Evolutionary conservation across 2,113 vertebrate genomes (phyloP).

Genomic region (Pseudolaguvia tuberculata): DNA sequence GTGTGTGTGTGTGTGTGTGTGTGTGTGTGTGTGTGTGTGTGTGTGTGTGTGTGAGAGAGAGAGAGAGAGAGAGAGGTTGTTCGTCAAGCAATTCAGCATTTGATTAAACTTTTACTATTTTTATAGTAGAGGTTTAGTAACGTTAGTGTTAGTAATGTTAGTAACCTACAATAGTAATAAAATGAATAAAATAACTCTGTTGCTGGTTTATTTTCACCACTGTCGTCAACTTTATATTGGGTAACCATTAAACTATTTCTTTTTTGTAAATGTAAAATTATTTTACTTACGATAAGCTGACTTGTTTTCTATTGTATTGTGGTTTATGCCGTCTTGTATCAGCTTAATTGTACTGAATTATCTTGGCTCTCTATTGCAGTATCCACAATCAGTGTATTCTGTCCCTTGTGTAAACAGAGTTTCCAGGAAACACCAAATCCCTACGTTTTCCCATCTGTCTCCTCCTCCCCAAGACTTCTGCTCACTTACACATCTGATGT

Average conservation of each 20-base stretch:
- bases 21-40: too few species aligned
- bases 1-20: too few species aligned
- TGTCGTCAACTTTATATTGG: background rate
- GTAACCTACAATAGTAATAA: too few species aligned
- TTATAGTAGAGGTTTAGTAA: too few species aligned
- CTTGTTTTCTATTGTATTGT: background rate
- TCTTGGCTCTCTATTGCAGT: background rate
- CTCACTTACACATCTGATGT: slow-evolving; percentile 63
- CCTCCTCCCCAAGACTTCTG: slow-evolving; percentile 66
- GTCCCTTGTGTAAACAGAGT: slow-evolving; percentile 51
- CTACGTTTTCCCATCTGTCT: slow-evolving; percentile 37
- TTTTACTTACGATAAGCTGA: background rate
- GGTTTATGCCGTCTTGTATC: background rate
- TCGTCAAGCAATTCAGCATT: background rate
- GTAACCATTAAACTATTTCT: background rate
- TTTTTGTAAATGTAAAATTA: background rate
- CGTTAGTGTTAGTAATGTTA: too few species aligned
- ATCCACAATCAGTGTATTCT: background rate
- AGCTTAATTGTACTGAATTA: background rate
- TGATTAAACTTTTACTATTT: background rate
- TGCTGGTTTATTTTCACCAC: background rate
- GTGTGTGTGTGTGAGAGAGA: too few species aligned
- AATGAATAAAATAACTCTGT: background rate
- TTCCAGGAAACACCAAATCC: slow-evolving; percentile 62
- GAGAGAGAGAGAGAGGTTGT: too few species aligned